Conservation (phyloP, 2,797 vertebrate species). For the Calcarius lapponicus region DNA sequence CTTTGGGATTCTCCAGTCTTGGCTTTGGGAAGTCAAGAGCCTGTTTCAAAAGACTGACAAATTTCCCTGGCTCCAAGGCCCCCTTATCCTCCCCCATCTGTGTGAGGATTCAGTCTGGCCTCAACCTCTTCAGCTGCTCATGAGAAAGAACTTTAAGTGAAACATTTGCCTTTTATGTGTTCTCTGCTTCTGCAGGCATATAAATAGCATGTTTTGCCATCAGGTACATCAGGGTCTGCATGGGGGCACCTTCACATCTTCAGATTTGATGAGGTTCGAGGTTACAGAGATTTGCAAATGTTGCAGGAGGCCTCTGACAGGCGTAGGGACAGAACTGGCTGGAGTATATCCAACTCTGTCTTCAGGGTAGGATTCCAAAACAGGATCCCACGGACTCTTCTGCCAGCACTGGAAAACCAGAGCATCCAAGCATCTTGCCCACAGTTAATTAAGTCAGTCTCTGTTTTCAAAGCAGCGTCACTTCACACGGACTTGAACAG, state of each 20-base stretch:
- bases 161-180: background rate
- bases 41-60: background rate
- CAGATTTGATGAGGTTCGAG: rapidly evolving
- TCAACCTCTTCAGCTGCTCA: background rate
- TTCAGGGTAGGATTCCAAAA: background rate
- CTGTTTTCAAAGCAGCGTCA: background rate
- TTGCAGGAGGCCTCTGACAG: background rate
- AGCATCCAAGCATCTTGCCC: background rate
- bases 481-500: background rate
- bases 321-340: background rate
- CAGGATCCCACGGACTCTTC: background rate
- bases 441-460: background rate
- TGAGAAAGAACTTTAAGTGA: background rate
- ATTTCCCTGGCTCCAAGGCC: background rate
- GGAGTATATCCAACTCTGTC: background rate
- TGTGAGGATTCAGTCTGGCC: background rate
- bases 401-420: background rate
- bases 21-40: background rate
- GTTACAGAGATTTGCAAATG: background rate
- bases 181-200: background rate
- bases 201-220: background rate
- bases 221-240: background rate
- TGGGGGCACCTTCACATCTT: background rate
- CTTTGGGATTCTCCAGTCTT: background rate
- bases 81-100: background rate